Evolutionary conservation across 2,797 vertebrate species (phyloP), one percentile per base, ranked within the genome.

Genomic region (Emys orbicularis): DNA sequence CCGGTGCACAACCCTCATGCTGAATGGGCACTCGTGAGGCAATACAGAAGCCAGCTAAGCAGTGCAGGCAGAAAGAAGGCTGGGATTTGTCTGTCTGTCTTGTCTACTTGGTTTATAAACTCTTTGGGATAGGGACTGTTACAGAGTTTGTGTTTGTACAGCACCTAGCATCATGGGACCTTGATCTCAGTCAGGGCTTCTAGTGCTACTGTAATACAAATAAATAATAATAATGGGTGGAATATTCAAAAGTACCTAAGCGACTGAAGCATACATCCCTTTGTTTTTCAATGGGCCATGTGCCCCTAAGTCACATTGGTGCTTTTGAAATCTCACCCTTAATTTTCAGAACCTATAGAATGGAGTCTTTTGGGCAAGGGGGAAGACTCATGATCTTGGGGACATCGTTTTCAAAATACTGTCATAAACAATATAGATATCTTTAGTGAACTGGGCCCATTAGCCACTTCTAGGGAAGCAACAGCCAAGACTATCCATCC

Each of bases 401-500:
- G 27, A 12, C 27, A 1, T 49, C 29, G 59, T 87, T 90, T 84
- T 80, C 61, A 88, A 91, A 88, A 53, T 47, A 86, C 19, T 74
- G 68, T 53, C 34, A 19, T 87, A 83, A 50, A 80, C 47, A 89
- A 47, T 4, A 31, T 29, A 79, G 34, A 82, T 77, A 25, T 25
- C 23, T 85, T 50, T 89, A 80, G 94, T 25, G 74, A 83, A 76
- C 27, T 8, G 41, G 50, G 79, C 29, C 12, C 72, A 87, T 7
- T 7, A 65, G 52, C 21, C 10, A 15, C 18, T 87, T 88, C 68
- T 10, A 93, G 54, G 94, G 93, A 96, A 11, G 12, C 19, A 50
- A 23, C 18, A 74, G 82, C 90, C 50, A 25, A 31, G 91, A 59
- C 53, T 89, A 90, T 84, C 87, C 81, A 37, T 53, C 88, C 77